Evolutionary conservation across 2,888 invertebrate species (phyloP).

Genomic region (Lamproptera curius): DNA sequence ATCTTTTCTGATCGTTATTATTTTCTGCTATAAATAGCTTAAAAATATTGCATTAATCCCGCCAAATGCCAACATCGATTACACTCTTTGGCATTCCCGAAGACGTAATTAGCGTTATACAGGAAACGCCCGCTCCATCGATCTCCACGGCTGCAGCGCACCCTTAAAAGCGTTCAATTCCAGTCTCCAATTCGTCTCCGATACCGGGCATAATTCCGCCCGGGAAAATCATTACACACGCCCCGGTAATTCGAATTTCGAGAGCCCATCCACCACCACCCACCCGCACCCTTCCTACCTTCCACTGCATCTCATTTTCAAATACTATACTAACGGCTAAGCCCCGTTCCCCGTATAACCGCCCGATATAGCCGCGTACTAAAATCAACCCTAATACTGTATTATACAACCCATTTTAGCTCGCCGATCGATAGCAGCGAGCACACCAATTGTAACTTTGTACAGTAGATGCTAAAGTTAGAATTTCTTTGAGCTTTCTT

Average conservation of each 20-base stretch:
- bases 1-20: no score
- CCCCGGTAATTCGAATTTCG: slow-evolving; percentile 76
- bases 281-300: slow-evolving; percentile 37
- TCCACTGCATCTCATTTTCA: slow-evolving; percentile 76
- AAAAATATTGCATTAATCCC: no score
- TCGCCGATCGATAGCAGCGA: slow-evolving; percentile 26
- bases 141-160: slow-evolving; percentile 30
- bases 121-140: slow-evolving; percentile 28
- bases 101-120: slow-evolving; percentile 15
- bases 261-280: slow-evolving; percentile 47
- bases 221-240: slow-evolving; percentile 78
- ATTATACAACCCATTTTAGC: slow-evolving; percentile 42
- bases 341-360: slow-evolving; percentile 52
- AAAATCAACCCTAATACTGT: slow-evolving; percentile 50
- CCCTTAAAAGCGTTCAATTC: slow-evolving; percentile 44
- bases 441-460: slow-evolving; percentile 63
- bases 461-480: slow-evolving; percentile 56
- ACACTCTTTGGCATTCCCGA: background rate
- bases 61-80: no score
- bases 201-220: slow-evolving; percentile 71
- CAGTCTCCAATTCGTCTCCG: slow-evolving; percentile 55
- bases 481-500: slow-evolving; percentile 59
- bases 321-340: slow-evolving; percentile 60
- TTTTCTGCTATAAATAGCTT: no score
- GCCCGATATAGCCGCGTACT: slow-evolving; percentile 35